Conservation (phyloP, 2,113 vertebrate species). For the Gila orcuttii region DNA sequence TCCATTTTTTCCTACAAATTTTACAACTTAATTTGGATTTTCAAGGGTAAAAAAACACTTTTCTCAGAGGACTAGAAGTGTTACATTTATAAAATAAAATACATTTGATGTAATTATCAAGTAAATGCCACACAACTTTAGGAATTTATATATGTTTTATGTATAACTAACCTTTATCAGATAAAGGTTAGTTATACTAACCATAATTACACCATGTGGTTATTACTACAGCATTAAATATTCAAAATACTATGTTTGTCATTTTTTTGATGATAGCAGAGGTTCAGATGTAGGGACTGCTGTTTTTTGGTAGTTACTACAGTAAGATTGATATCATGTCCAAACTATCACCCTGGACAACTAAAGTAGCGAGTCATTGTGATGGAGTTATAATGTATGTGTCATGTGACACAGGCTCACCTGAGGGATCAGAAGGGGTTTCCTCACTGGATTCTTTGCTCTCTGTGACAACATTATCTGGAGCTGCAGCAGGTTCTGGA, state of each 20-base stretch:
- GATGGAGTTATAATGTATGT: background rate
- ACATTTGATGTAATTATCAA: too few species aligned
- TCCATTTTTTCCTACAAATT: too few species aligned
- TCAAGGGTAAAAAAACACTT: too few species aligned
- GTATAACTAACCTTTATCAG: too few species aligned
- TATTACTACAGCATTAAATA: background rate
- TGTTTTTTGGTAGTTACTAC: background rate
- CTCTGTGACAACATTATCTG: conserved; percentile 19
- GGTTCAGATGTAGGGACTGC: background rate
- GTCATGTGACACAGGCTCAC: conserved; percentile 30
- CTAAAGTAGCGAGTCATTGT: background rate
- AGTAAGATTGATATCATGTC: background rate
- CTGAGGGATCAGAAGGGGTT: conserved; percentile 6
- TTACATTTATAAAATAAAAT: background rate
- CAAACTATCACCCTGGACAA: too few species aligned
- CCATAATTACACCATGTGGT: too few species aligned
- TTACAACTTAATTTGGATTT: too few species aligned
- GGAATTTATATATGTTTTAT: too few species aligned
- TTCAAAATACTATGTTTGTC: background rate
- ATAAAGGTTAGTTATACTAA: too few species aligned
- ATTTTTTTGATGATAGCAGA: background rate
- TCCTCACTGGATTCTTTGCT: conserved; percentile 18
- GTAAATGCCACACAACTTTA: too few species aligned
- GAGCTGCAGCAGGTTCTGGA: conserved; percentile 23
- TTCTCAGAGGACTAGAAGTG: background rate